Base-by-base conservation (phyloP, 2,797 vertebrate genomes). In the Cetoscarus ocellatus region DNA sequence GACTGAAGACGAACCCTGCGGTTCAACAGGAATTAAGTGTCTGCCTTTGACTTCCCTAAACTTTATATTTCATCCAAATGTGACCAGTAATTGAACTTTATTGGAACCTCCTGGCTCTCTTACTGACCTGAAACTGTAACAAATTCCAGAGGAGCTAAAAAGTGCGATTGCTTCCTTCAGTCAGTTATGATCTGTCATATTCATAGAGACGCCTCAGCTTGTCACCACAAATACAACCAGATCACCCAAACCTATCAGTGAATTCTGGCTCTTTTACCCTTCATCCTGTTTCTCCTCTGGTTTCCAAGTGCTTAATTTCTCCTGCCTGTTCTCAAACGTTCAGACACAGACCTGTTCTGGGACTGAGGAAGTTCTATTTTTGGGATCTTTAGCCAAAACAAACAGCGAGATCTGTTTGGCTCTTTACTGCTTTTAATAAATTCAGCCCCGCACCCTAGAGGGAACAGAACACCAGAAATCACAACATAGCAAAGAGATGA, bases 341-440 rank as follows among this genome's bases (percentile, higher is more conserved):
- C 18, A 40, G 18, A n/a, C 13, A 45, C 44, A 45, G 44, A 45
- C 15, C 6, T 7, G 11, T 44, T 44, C 27, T 2, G 27, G 27
- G 27, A 27, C 2, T 27, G 2, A 27, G 27, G 27, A 27, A 27
- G 2, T 27, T 27, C 4, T 27, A 27, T 42, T 36, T 60, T 8
- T 27, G 10, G 12, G 35, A 48, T 45, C 17, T 15, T 65, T 11
- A 62, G 19, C 53, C 63, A 67, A 48, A 57, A 48, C 43, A 9
- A 73, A 47, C 11, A 18, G 19, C 10, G 9, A 34, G 40, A 61
- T 75, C 44, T 56, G 35, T 53, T 68, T 51, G 15, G 10, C 38
- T 61, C 61, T 43, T 34, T 7, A 12, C 15, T 4, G 38, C 15
- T 43, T 71, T 61, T 44, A 38, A 62, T 47, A 6, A 59, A 59